phyloP scores from a whole-genome alignment of 1,140 invertebrate genomes.

The Brachionus rubens region DNA sequence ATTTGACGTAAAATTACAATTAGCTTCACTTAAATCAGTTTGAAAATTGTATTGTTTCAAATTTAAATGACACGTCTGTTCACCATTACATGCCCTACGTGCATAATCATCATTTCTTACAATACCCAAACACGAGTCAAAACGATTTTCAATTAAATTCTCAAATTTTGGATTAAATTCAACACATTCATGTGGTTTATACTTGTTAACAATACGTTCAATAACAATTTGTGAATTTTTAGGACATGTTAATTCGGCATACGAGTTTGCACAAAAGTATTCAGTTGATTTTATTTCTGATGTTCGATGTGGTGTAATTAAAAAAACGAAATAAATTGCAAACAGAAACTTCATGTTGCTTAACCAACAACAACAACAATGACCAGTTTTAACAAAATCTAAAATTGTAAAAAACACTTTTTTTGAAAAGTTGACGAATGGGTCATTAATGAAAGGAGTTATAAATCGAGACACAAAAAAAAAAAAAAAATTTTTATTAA shows the following conservation, averaged over 20 bases:
- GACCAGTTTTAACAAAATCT: too few relatives aligned
- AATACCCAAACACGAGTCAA: slow-evolving; percentile 29
- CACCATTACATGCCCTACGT: slow-evolving; percentile 3
- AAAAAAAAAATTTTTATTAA: too few relatives aligned
- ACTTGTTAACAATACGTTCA: background rate
- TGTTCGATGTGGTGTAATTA: background rate
- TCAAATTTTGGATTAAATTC: background rate
- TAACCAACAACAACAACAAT: too few relatives aligned
- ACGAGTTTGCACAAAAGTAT: background rate
- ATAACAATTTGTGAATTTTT: background rate
- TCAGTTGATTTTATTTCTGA: background rate
- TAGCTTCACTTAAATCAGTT: background rate
- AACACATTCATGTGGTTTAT: background rate
- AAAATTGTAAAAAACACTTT: too few relatives aligned
- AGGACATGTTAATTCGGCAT: slow-evolving; percentile 31
- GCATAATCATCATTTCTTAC: background rate
- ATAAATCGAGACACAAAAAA: too few relatives aligned
- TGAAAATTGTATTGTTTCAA: background rate
- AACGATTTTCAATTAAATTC: background rate
- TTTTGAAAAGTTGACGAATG: too few relatives aligned
- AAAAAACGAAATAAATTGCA: background rate
- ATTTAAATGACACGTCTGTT: slow-evolving; percentile 23
- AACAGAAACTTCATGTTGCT: slow-evolving; percentile 1
- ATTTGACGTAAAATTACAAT: slow-evolving; percentile 37
- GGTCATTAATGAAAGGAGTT: too few relatives aligned